Percentiles rank a stretch among this genome's conserved stretches.
Conservation (phyloP, 2,888 invertebrate genomes). For the Drosophila dives region DNA sequence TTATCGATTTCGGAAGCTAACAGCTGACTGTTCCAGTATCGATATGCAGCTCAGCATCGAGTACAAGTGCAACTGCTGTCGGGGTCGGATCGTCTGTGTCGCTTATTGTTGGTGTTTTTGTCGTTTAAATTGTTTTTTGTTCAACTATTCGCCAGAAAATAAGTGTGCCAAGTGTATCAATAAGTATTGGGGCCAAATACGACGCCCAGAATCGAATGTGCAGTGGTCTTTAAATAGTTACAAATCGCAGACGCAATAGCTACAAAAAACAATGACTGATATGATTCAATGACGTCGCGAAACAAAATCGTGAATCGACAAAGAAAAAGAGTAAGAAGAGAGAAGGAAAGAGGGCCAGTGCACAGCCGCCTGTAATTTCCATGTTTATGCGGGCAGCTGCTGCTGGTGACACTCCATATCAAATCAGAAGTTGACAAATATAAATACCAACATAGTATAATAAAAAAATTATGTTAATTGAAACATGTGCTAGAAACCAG, state of each 20-base stretch:
- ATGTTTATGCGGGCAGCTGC: constrained; percentile 62
- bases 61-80: constrained; percentile 56
- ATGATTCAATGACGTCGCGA: constrained; percentile 75
- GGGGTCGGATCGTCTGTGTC: constrained; percentile 45
- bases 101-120: constrained; percentile 48
- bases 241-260: constrained; percentile 23
- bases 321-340: constrained; percentile 51
- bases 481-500: constrained; percentile 68
- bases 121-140: constrained; percentile 61
- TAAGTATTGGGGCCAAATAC: constrained; percentile 39
- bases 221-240: constrained; percentile 39
- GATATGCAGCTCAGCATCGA: constrained; percentile 42
- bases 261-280: constrained; percentile 41
- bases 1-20: constrained; percentile 17
- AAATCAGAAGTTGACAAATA: constrained; percentile 41
- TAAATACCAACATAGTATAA: constrained; percentile 33
- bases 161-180: constrained; percentile 56
- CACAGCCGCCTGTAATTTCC: constrained; percentile 39
- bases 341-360: constrained; percentile 33
- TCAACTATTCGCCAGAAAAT: constrained; percentile 51
- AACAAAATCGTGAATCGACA: constrained; percentile 55
- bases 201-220: constrained; percentile 39
- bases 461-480: constrained; percentile 34
- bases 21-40: constrained; percentile 47
- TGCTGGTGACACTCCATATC: constrained; percentile 35